Evolutionary conservation across 1,140 invertebrate species (phyloP).

Genomic region (Drosophila ficusphila): DNA sequence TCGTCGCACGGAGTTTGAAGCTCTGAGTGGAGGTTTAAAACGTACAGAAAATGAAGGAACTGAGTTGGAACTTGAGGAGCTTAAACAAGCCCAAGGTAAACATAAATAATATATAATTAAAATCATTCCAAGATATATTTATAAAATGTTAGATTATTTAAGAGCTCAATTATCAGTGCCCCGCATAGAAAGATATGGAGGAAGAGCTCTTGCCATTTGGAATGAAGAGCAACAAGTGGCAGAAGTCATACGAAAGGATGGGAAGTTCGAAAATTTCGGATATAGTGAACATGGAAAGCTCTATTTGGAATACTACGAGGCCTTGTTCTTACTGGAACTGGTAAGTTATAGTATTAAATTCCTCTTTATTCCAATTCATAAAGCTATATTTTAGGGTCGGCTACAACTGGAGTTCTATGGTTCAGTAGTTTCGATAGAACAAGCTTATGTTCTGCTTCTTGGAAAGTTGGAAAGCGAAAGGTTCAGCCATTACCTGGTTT

Average conservation of each 20-base stretch:
- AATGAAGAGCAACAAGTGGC: constrained; percentile 57
- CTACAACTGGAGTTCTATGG: constrained; percentile 64
- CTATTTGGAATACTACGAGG: constrained; percentile 74
- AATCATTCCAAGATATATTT: background rate
- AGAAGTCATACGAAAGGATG: constrained; percentile 68
- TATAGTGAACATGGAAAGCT: constrained; percentile 48
- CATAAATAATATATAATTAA: no score
- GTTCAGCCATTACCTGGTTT: constrained; percentile 71
- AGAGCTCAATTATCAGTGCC: constrained; percentile 49
- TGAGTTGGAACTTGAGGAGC: constrained; percentile 36
- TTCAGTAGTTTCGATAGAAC: constrained; percentile 66
- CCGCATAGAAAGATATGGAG: constrained; percentile 64
- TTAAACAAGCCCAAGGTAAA: constrained; percentile 41
- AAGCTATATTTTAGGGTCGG: constrained; percentile 49
- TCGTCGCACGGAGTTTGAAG: constrained; percentile 49
- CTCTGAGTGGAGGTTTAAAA: constrained; percentile 45
- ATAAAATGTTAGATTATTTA: constrained; percentile 47
- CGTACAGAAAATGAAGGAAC: constrained; percentile 54
- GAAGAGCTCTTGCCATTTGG: constrained; percentile 67
- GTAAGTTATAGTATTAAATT: constrained; percentile 20
- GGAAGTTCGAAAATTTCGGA: constrained; percentile 77
- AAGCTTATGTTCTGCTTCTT: constrained; percentile 67
- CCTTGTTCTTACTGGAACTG: constrained; percentile 72
- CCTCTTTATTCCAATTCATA: background rate
- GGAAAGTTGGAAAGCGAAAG: constrained; percentile 52